Evolutionary conservation across 2,888 invertebrate genomes (phyloP).

Genomic region (Lamellibrachia satsuma): DNA sequence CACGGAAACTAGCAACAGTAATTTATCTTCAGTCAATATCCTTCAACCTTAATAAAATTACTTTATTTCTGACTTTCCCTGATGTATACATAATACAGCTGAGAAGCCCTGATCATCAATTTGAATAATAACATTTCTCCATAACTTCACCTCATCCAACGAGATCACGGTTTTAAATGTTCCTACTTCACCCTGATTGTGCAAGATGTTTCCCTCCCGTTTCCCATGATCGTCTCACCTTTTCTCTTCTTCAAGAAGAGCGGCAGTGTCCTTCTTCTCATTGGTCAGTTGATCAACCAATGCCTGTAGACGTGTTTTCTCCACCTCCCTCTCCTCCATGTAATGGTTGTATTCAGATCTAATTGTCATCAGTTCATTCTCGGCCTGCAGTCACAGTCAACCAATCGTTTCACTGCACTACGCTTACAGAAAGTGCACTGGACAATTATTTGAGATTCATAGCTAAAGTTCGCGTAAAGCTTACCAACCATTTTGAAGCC

Average conservation of each 20-base stretch:
- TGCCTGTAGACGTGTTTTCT: constrained; percentile 68
- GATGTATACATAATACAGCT: too few relatives aligned
- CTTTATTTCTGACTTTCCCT: too few relatives aligned
- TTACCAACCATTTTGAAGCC: neutral
- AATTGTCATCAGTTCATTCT: constrained; percentile 55
- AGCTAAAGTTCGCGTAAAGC: neutral
- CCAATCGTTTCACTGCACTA: neutral
- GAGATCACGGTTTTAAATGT: neutral
- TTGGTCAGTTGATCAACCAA: constrained; percentile 61
- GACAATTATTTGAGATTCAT: neutral
- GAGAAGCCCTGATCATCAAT: neutral
- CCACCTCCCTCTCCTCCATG: constrained; percentile 70
- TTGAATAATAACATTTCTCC: neutral
- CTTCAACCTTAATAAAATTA: too few relatives aligned
- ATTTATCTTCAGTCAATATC: too few relatives aligned
- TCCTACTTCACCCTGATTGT: neutral
- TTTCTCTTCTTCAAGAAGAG: constrained; percentile 65
- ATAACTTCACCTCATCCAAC: neutral
- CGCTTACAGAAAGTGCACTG: neutral
- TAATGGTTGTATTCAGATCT: constrained; percentile 56
- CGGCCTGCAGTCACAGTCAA: constrained; percentile 67
- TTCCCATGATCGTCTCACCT: constrained; percentile 48
- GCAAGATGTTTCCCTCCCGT: neutral
- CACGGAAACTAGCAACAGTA: too few relatives aligned
- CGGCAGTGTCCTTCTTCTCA: constrained; percentile 58